Conservation (phyloP, 2,888 invertebrate species). For the Volucella bombylans region DNA sequence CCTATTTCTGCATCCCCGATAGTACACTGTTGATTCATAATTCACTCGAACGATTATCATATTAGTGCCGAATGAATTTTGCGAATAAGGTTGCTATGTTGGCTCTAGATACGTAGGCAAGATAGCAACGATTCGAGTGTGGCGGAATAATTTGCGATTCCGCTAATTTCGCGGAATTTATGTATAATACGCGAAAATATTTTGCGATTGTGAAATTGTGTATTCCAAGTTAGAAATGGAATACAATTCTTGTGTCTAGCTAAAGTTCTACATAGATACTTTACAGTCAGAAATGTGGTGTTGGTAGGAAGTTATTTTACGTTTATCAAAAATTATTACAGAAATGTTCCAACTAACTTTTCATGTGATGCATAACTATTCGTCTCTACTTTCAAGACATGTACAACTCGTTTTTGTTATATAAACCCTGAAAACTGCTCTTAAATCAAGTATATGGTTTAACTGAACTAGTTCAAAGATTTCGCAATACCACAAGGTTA, state of each 20-base stretch:
- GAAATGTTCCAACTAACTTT: too few relatives aligned
- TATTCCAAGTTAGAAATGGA: background rate
- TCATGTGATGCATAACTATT: too few relatives aligned
- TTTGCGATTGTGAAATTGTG: constrained; percentile 40
- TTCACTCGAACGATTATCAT: constrained; percentile 67
- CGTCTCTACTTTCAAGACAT: too few relatives aligned
- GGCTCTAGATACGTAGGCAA: background rate
- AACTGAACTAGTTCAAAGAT: too few relatives aligned
- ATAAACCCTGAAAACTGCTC: too few relatives aligned
- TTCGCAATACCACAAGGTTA: too few relatives aligned
- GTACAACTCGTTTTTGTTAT: too few relatives aligned
- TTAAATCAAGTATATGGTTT: too few relatives aligned
- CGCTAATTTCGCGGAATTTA: constrained; percentile 49
- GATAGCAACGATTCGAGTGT: constrained; percentile 7
- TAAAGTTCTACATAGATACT: background rate
- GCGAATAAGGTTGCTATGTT: constrained; percentile 6
- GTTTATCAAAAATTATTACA: too few relatives aligned
- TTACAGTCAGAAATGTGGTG: background rate
- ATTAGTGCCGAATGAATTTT: constrained; percentile 44
- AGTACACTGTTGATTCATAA: constrained; percentile 61
- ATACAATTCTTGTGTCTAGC: constrained; percentile 23
- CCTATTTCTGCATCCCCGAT: constrained; percentile 42
- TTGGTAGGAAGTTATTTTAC: too few relatives aligned
- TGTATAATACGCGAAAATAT: constrained; percentile 28
- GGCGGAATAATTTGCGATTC: constrained; percentile 43